Base-by-base conservation (phyloP, 64 coral and sea anemone genomes). In the Stichodactyla helianthus region DNA sequence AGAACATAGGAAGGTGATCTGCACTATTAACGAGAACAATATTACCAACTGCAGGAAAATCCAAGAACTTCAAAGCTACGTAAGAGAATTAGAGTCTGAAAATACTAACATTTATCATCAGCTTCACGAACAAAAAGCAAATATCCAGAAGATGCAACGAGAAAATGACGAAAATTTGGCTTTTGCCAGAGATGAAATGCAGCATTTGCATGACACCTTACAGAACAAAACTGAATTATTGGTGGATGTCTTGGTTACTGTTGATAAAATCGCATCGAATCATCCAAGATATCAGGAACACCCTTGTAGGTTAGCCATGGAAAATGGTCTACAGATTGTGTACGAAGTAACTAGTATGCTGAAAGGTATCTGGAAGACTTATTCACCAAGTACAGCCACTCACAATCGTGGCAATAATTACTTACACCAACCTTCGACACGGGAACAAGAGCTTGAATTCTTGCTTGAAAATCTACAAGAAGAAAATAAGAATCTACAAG, bases 391-490 rank as follows among this genome's bases (percentile, higher is more conserved):
- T 7, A 81, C 6, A 5, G 35, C 20, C 15, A 50, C 7, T 10
- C 7, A 26, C 13, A 15, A 17, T 13, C 59, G 59, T 60, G 59
- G 13, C 7, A 9, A 68, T 5, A 22, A 6, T 20, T 3, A 44
- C 35, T 2, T 31, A 23, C 25, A 23, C 7, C 20, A 71, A 26
- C 20, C 20, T 23, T 71, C 23, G 17, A 9, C 35, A 44, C 18
- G 77, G 23, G 28, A 79, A 79, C 27, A 81, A 20, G 78, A 81
- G 78, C 78, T 81, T 5, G 14, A 81, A 51, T 9, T 54, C 50
- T 53, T 81, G 78, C 13, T 81, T 15, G 78, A 81, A 81, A 52
- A 52, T 50, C 78, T 81, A 19, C 16, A 52, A 81, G 78, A 81
- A 8, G 52, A 81, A 5, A 81, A 81, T 10, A 81, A 52, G 26